Percentiles rank a stretch among this genome's conserved stretches.
Evolutionary conservation across 1,140 invertebrate species (phyloP).

Genomic region (Eurosta solidaginis): DNA sequence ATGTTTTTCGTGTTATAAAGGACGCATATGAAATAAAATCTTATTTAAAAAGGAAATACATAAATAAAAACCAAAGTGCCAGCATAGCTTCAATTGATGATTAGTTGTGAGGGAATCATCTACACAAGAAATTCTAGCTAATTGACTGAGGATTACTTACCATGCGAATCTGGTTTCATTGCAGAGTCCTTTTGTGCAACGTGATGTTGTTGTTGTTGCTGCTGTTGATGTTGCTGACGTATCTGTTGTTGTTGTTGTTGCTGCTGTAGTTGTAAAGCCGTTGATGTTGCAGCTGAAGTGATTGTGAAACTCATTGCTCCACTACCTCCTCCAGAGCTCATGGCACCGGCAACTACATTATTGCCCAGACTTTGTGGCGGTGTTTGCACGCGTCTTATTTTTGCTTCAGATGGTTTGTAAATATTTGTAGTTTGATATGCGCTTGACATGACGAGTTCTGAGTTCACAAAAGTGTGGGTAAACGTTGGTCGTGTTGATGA

Average conservation of each 20-base stretch:
- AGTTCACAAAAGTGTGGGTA: background rate
- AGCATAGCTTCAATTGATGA: background rate
- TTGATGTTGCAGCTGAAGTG: constrained; percentile 18
- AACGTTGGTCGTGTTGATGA: background rate
- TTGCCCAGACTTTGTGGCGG: constrained; percentile 40
- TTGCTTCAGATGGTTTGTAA: constrained; percentile 54
- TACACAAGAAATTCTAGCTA: too few relatives aligned
- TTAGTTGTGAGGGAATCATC: background rate
- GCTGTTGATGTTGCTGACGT: constrained; percentile 26
- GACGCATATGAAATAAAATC: background rate
- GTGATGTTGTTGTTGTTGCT: constrained; percentile 40
- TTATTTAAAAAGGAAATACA: background rate
- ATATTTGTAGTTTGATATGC: constrained; percentile 40
- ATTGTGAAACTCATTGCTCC: background rate
- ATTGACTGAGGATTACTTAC: constrained; percentile 32
- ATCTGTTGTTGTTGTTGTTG: constrained; percentile 29
- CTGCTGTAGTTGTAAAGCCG: constrained; percentile 30
- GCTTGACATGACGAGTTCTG: constrained; percentile 37
- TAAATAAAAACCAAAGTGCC: background rate
- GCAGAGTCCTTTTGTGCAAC: constrained; percentile 18
- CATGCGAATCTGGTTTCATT: constrained; percentile 42
- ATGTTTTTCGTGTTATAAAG: background rate
- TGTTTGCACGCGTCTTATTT: constrained; percentile 55
- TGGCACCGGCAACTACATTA: background rate
- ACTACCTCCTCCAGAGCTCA: constrained; percentile 34